Base-by-base conservation (phyloP, 1,140 invertebrate genomes). In the Drosophila pachea region DNA sequence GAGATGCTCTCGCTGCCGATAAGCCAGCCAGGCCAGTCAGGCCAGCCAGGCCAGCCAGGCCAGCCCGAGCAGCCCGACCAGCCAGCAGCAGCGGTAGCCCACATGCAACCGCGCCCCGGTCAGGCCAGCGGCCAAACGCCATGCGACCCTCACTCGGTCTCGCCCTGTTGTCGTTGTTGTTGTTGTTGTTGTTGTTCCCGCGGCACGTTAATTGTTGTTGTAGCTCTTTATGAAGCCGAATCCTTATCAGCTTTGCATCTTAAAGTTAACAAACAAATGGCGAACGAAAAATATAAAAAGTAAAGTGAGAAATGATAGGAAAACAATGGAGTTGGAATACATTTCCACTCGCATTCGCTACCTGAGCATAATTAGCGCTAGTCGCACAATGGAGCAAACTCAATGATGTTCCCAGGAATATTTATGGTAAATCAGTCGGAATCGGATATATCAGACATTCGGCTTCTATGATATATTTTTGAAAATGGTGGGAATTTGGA, bases 1-100 rank as follows among this genome's bases (percentile, higher is more conserved):
- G 79, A 83, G 79, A 84, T 83, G 79, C 56, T 78, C 78, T 73
- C 71, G 60, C 50, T 75, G 67, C 66, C 72, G 78, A 83, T 83
- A 82, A 83, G 78, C 78, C 68, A 54, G 64, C 49, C 38, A 40
- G 11, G 64, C 73, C 56, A 50, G 47, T 54, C 62, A 48, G 49
- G 47, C 59, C 47, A 49, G 22, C 38, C n/a, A 14, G 63, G 78
- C 78, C 68, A 54, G 63, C 49, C 38, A 40, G 9, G 64, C 73
- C 55, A 50, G 47, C 59, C 62, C 45, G 49, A 43, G 54, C 47
- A 49, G 22, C 38, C 63, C 68, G 75, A 72, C 74, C 83, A 83
- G 78, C 78, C 69, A 55, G 60, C 42, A 22, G 22, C 12, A 7
- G 40, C 60, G 40, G 11, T 29, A 53, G 7, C n/a, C 52, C 11